Evolutionary conservation across 2,113 vertebrate genomes (phyloP), one percentile per base, ranked within the genome.

Genomic region (Sterrhoptilus dennistouni): DNA sequence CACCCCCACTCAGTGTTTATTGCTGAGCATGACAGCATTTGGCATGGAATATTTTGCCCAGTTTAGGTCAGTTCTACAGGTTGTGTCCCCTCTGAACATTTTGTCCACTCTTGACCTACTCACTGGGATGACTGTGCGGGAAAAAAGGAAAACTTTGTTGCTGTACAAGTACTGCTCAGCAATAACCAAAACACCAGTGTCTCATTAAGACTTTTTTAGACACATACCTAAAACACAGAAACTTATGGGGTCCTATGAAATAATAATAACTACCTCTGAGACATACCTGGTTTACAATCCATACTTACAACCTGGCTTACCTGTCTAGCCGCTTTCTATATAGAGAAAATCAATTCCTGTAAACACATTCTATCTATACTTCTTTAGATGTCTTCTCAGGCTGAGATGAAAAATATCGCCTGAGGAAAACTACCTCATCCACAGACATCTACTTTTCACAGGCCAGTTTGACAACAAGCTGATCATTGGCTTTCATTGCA

Each of bases 111-210:
- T 64, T 4, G 10, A 17, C 14, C 19, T 60, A 10, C 20, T 70
- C 0, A 0, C 5, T 3, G 4, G 8, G 9, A 27, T 2, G 31
- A 9, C 9, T 54, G 33, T 27, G 9, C 31, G 25, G 20, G 17
- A n/a, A 63, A 76, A 84, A 33, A 5, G 29, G 42, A 72, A 80
- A 68, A 15, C 4, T 14, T 84, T 72, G 14, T 17, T 42, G 20
- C 23, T 47, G 11, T 45, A 25, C 12, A 66, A 31, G 23, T 42
- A 56, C 22, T 82, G 6, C 3, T 59, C 9, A 54, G 5, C 5
- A 54, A 60, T 70, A 65, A 42, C 5, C 18, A 64, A 64, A 77
- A 49, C n/a, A 63, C 14, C 2, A 0, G 6, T 17, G 19, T 13
- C 50, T 76, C 4, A 4, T 42, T 45, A 40, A 44, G 22, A 45